A percentile compares a stretch with the other conserved stretches of the same genome.
Evolutionary conservation across 2,113 vertebrate species (phyloP).

Genomic region (Platysternon megacephalum): DNA sequence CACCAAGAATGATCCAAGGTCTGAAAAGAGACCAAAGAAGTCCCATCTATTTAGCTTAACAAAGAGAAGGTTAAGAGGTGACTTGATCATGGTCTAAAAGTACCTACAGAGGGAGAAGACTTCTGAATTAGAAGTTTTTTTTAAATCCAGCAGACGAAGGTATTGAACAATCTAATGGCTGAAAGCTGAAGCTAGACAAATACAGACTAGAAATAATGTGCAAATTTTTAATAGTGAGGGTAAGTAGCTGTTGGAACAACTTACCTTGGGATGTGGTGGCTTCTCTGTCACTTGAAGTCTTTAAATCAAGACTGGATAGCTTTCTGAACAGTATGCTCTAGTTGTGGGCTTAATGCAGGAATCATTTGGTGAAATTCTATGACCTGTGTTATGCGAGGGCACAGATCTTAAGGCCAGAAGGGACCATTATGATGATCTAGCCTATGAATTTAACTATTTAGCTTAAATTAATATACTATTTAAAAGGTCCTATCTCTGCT

Average conservation of each 20-base stretch:
- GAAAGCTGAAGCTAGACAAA: neutral
- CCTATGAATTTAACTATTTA: neutral
- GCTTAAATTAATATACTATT: neutral
- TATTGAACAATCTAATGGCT: neutral
- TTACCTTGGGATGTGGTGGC: neutral
- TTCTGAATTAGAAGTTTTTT: neutral
- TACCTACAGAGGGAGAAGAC: neutral
- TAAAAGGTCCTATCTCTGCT: neutral
- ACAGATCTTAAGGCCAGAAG: neutral
- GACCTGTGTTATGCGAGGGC: neutral
- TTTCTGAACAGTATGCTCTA: accelerated
- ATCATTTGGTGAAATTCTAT: neutral
- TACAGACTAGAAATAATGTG: neutral
- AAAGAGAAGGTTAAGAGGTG: neutral
- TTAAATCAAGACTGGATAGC: neutral
- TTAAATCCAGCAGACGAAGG: neutral
- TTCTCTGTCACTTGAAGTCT: neutral
- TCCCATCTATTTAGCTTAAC: neutral
- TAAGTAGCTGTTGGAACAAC: neutral
- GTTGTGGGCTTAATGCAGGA: neutral
- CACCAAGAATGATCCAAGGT: neutral
- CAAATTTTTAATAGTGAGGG: accelerated
- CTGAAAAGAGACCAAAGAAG: neutral
- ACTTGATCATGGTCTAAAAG: neutral
- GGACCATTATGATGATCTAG: neutral